phyloP scores from a whole-genome alignment of 2,113 vertebrate genomes.

The Cranoglanis bouderius region DNA sequence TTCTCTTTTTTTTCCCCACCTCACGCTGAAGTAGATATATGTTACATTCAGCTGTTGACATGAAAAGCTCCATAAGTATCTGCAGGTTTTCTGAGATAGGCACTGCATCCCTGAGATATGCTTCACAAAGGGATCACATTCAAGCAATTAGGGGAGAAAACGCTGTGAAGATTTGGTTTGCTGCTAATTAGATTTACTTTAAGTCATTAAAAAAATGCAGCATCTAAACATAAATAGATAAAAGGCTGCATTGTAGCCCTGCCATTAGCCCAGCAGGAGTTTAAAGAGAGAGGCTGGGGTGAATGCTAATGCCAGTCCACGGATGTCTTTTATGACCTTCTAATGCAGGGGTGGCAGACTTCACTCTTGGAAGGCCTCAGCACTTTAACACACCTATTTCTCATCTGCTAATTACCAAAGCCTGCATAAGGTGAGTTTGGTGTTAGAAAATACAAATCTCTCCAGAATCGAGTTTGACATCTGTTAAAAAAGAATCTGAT shows the following conservation, averaged over 20 bases:
- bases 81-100: conserved; percentile 28
- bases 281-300: conserved; percentile 48
- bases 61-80: conserved; percentile 46
- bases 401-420: not conserved
- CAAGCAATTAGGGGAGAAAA: conserved; percentile 44
- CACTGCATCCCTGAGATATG: conserved; percentile 46
- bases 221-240: conserved; percentile 50
- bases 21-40: conserved; percentile 35
- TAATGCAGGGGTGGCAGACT: conserved; percentile 34
- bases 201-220: conserved; percentile 13
- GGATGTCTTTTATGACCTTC: conserved; percentile 55
- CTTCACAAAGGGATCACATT: conserved; percentile 35
- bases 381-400: not conserved
- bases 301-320: conserved; percentile 40
- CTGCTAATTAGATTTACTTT: conserved; percentile 46
- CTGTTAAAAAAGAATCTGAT: not conserved
- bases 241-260: conserved; percentile 45
- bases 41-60: conserved; percentile 46
- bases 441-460: not conserved
- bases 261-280: conserved; percentile 45
- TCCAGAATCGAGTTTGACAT: not conserved
- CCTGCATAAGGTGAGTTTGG: not conserved
- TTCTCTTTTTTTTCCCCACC: not conserved
- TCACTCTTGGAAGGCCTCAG: not conserved
- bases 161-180: conserved; percentile 43